Evolutionary conservation across 2,797 vertebrate species (phyloP).

Genomic region (Botia kubotai): DNA sequence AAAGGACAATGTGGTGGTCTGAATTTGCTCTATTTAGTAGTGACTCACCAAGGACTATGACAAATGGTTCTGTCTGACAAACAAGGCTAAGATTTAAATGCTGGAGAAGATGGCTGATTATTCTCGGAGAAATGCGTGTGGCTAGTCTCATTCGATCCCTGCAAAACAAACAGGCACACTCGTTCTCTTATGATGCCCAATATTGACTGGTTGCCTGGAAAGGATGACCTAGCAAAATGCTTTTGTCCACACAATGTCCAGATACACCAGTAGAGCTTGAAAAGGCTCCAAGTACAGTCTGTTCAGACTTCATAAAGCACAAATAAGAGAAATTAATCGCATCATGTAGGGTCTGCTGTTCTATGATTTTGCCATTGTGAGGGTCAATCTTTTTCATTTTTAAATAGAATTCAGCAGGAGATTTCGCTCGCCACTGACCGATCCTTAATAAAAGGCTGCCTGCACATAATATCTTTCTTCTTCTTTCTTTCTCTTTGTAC

Average conservation of each 20-base stretch:
- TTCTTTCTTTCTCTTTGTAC: slow-evolving; percentile 42
- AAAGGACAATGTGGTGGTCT: slow-evolving; percentile 45
- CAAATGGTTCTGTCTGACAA: slow-evolving; percentile 66
- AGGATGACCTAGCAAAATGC: slow-evolving; percentile 56
- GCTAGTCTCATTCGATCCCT: slow-evolving; percentile 43
- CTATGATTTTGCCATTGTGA: slow-evolving; percentile 14
- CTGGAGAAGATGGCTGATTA: slow-evolving; percentile 66
- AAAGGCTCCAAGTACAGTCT: slow-evolving; percentile 8
- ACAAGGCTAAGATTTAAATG: slow-evolving; percentile 67
- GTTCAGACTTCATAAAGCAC: slow-evolving; percentile 16
- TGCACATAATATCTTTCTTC: slow-evolving; percentile 44
- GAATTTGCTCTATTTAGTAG: slow-evolving; percentile 65
- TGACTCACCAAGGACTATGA: slow-evolving; percentile 68
- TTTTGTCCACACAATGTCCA: slow-evolving; percentile 64
- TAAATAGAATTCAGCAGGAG: slow-evolving; percentile 24
- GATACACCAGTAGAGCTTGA: slow-evolving; percentile 23
- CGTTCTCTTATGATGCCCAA: slow-evolving; percentile 60
- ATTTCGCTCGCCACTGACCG: slow-evolving; percentile 45
- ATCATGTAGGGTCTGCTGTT: not conserved
- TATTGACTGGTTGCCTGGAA: slow-evolving; percentile 63
- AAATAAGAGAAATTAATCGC: slow-evolving; percentile 17
- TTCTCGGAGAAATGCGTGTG: slow-evolving; percentile 55
- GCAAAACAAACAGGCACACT: slow-evolving; percentile 61
- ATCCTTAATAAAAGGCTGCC: slow-evolving; percentile 35
- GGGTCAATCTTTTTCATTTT: slow-evolving; percentile 26